Percentiles rank a stretch among this genome's conserved stretches.
Conservation (phyloP, 2,888 invertebrate genomes). For the Brenthis hecate region DNA sequence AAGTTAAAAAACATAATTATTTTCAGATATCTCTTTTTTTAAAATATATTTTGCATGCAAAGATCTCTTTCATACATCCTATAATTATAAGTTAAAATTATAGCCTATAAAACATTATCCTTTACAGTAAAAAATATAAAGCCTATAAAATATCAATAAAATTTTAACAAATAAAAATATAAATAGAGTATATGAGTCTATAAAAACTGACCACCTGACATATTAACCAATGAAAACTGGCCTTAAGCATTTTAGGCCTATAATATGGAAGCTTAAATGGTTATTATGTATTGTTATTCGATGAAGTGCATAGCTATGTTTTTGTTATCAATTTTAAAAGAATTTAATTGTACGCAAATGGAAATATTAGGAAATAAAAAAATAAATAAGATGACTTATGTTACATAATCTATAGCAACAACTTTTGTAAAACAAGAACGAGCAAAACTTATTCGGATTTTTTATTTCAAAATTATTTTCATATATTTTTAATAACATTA, state of each 20-base stretch:
- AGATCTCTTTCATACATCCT: too few species aligned
- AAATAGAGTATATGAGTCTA: constrained; percentile 45
- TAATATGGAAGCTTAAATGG: constrained; percentile 9
- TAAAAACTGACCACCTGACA: constrained; percentile 66
- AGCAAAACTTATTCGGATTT: too few species aligned
- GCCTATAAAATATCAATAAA: constrained; percentile 13
- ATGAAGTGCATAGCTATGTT: constrained; percentile 6
- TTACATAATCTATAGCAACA: too few species aligned
- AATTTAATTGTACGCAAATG: neutral
- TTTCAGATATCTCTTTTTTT: neutral
- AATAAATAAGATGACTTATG: neutral
- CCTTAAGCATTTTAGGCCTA: constrained; percentile 6
- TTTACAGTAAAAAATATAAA: constrained; percentile 6
- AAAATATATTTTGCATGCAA: too few species aligned
- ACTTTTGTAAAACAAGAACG: too few species aligned
- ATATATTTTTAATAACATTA: constrained; percentile 15
- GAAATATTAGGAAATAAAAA: neutral
- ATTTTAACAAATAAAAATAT: constrained; percentile 14
- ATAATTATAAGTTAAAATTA: constrained; percentile 5
- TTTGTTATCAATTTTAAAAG: neutral
- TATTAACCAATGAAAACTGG: constrained; percentile 44
- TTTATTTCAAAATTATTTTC: neutral
- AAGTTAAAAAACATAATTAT: neutral
- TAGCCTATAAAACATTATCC: constrained; percentile 10
- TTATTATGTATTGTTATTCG: constrained; percentile 6